A percentile compares a stretch with the other conserved stretches of the same genome.
Evolutionary conservation across 2,113 vertebrate species (phyloP).

Genomic region (Polypterus bichir): DNA sequence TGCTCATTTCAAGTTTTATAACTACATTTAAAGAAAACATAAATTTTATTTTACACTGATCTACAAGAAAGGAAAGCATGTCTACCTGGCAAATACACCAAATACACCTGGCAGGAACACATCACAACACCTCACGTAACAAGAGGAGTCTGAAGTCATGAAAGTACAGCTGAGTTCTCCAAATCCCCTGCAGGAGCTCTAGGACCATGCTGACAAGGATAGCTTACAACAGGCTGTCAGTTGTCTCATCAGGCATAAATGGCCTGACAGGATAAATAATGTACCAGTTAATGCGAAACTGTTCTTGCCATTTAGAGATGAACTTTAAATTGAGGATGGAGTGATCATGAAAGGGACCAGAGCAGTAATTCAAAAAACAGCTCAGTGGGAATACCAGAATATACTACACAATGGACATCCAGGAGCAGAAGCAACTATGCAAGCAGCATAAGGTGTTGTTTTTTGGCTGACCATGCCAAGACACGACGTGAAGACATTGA

Average conservation of each 20-base stretch:
- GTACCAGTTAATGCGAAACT: too few species aligned
- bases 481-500: slow-evolving; percentile 6
- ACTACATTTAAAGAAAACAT: background rate
- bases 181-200: too few species aligned
- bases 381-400: slow-evolving; percentile 6
- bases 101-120: too few species aligned
- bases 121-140: too few species aligned
- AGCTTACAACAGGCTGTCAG: too few species aligned
- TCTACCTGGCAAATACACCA: background rate
- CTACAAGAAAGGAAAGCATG: background rate
- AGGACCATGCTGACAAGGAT: too few species aligned
- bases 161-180: too few species aligned
- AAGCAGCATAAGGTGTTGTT: background rate
- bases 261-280: too few species aligned
- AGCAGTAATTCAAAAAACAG: slow-evolving; percentile 6
- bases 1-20: slow-evolving; percentile 8
- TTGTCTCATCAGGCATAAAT: too few species aligned
- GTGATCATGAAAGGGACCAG: slow-evolving; percentile 21
- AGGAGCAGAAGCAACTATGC: slow-evolving; percentile 8
- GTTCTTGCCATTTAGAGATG: slow-evolving; percentile 9
- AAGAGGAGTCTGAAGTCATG: too few species aligned
- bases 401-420: slow-evolving; percentile 12
- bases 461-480: slow-evolving; percentile 6
- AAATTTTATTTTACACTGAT: slow-evolving; percentile 6
- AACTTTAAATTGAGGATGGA: too few species aligned